These are phyloP conservation scores for Entomobrya multifasciata DNA, from an alignment of 2,888 invertebrate species.

Conservation along the genomic window DNA sequence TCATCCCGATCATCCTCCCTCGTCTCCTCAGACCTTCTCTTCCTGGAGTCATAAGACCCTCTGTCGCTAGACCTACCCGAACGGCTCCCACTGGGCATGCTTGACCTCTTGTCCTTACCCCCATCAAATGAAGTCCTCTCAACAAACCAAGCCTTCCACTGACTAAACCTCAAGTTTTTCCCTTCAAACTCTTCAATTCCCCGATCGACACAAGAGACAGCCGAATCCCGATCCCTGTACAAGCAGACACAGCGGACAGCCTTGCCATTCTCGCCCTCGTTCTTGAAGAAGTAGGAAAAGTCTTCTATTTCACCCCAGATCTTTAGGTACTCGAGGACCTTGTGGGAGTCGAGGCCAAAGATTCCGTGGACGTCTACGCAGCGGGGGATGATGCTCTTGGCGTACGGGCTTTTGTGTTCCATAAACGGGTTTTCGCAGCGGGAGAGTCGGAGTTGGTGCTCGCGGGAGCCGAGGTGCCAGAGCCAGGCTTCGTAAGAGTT, in stretches of 20 bases:
- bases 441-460: constrained; percentile 31
- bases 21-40: not conserved
- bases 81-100: not conserved
- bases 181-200: not conserved
- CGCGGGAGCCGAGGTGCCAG: constrained; percentile 40
- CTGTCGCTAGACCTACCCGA: not conserved
- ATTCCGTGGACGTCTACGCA: constrained; percentile 38
- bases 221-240: constrained; percentile 1
- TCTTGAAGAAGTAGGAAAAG: constrained; percentile 31
- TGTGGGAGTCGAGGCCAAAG: not conserved
- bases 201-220: not conserved
- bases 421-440: too few relatives aligned
- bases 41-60: too few relatives aligned
- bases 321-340: constrained; percentile 38
- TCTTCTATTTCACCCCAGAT: constrained; percentile 56
- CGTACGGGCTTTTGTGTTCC: too few relatives aligned
- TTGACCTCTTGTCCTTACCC: not conserved
- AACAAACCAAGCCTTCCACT: not conserved
- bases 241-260: not conserved
- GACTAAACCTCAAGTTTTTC: not conserved
- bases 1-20: too few relatives aligned
- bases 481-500: constrained; percentile 49
- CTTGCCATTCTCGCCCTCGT: constrained; percentile 26
- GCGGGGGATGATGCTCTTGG: not conserved
- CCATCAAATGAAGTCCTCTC: not conserved